Percentiles rank a stretch among this genome's conserved stretches.
phyloP scores from a whole-genome alignment of 2,113 vertebrate species.

The Stercorarius parasiticus region DNA sequence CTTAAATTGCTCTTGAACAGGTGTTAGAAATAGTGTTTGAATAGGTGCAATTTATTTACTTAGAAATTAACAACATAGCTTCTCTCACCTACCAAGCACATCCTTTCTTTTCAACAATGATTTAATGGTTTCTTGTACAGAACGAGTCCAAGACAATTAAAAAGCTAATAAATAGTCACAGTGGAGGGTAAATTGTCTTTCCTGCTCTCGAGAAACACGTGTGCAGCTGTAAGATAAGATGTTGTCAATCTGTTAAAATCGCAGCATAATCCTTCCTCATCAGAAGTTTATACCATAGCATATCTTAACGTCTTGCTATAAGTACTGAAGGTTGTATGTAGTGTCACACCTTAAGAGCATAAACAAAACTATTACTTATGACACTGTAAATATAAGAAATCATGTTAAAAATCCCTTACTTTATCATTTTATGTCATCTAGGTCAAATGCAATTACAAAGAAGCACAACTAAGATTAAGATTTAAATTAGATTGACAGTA shows the following conservation, averaged over 20 bases:
- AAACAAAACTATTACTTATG: background rate
- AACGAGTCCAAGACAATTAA: slow-evolving; percentile 66
- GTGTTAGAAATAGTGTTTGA: background rate
- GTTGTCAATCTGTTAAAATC: slow-evolving; percentile 50
- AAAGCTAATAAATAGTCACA: slow-evolving; percentile 66
- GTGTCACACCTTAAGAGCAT: background rate
- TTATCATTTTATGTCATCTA: background rate
- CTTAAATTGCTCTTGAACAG: slow-evolving; percentile 17
- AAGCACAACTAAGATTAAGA: background rate
- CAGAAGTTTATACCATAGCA: background rate
- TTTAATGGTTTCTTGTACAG: slow-evolving; percentile 58
- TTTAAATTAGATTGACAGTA: background rate
- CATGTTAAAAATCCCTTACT: background rate
- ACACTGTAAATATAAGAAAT: background rate
- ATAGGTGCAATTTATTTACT: slow-evolving; percentile 64
- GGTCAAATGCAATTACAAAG: background rate
- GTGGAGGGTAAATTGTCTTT: slow-evolving; percentile 60
- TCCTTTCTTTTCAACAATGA: slow-evolving; percentile 46
- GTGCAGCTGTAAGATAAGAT: slow-evolving; percentile 38
- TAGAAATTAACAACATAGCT: slow-evolving; percentile 54
- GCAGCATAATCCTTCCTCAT: background rate
- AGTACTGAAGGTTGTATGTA: background rate
- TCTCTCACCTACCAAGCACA: background rate
- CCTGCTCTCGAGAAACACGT: slow-evolving; percentile 21
- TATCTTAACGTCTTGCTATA: background rate